A percentile compares a stretch with the other conserved stretches of the same genome.
These are phyloP conservation scores for Sycobia sp. DNA, from an alignment of 1,140 invertebrate species.

Conservation along the genomic window DNA sequence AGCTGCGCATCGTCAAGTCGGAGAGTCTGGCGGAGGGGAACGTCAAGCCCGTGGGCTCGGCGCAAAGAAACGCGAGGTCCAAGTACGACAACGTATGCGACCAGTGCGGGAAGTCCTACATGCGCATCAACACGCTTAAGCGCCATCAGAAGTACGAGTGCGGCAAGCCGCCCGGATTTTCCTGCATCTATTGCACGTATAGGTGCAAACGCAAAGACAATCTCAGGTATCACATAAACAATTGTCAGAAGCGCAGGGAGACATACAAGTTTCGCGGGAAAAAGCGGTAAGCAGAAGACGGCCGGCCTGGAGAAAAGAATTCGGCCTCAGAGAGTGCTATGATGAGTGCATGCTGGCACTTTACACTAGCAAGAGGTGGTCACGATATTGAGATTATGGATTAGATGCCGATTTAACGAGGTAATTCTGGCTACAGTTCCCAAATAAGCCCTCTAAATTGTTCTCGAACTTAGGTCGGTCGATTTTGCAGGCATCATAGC, in stretches of 20 bases:
- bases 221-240: slow-evolving; percentile 20
- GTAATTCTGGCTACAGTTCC: no score
- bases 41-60: no score
- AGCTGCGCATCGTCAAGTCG: slow-evolving; percentile 13
- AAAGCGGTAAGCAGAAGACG: slow-evolving; percentile 1
- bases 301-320: no score
- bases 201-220: slow-evolving; percentile 39
- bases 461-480: no score
- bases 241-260: slow-evolving; percentile 15
- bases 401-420: no score
- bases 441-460: no score
- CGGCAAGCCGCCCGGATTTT: slow-evolving; percentile 33
- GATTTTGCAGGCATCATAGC: no score
- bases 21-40: not conserved
- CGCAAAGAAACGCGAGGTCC: no score
- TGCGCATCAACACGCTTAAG: slow-evolving; percentile 11
- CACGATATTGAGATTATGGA: no score
- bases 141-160: slow-evolving; percentile 42
- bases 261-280: not conserved
- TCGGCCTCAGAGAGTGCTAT: no score
- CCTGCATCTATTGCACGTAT: slow-evolving; percentile 47
- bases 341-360: no score
- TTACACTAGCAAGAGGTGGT: no score
- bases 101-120: slow-evolving; percentile 54
- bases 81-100: slow-evolving; percentile 28